Base-by-base conservation (phyloP, 1,140 invertebrate species). In the Centruroides sculpturatus region DNA sequence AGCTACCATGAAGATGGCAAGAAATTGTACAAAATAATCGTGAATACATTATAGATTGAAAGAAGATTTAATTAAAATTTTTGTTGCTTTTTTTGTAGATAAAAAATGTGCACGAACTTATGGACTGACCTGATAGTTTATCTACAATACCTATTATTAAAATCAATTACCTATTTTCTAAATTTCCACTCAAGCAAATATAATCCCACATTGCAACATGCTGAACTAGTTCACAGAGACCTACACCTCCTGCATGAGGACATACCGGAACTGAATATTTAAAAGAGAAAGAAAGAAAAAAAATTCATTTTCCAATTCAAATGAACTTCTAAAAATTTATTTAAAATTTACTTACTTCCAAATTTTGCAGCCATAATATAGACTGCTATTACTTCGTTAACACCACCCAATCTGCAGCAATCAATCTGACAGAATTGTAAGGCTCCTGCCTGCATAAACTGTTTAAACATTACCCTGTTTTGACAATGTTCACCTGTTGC, bases 401-500 rank as follows among this genome's bases (percentile, higher is more conserved):
- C 78, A 3, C 91, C 88, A 0, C 89, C 91, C 36, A 94, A 79
- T 60, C 92, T 78, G 49, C 86, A 87, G 0, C 87, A 82, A 76
- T 95, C 92, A 56, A 95, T 89, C 75, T 95, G 91, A 73, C 89
- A 94, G 73, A 80, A 92, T 69, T 91, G 81, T 68, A 94, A 79
- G 3, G 84, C 89, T 13, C 80, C 79, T 1, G 82, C 77, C 73
- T 89, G 84, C 10, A 95, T 71, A 63, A 94, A 84, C 77, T 94
- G 91, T 71, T 94, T 95, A 76, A 95, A 95, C 74, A 94, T 85
- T 0, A 94, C 83, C 61, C 90, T 75, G 75, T 94, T 95, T 5
- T 85, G 85, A 70, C 89, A 92, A 82, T 89, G 87, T 76, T 95
- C 92, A 10, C 91, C 92, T 4, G 86, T 90, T 1, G 92, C 92